A percentile compares a stretch with the other conserved stretches of the same genome.
Conservation (phyloP, 2,113 vertebrate species). For the Phalacrocorax aristotelis region DNA sequence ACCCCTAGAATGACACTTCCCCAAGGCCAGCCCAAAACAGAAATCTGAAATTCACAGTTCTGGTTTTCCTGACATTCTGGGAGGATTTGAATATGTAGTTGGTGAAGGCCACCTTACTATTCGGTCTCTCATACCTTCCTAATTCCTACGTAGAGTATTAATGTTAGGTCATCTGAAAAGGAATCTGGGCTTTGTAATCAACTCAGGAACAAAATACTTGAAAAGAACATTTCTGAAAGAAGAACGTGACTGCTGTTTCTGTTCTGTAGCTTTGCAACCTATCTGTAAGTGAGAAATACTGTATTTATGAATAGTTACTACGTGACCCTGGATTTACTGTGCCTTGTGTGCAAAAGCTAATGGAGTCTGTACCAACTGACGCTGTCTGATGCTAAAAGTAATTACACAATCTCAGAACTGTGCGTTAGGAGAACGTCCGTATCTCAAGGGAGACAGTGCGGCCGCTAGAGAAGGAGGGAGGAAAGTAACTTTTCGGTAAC, state of each 20-base stretch:
- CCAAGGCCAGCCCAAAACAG: not conserved
- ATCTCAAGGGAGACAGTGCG: not conserved
- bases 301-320: not conserved
- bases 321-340: not conserved
- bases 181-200: not conserved
- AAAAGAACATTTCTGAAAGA: not conserved
- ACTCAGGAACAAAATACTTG: not conserved
- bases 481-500: not conserved
- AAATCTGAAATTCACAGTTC: not conserved
- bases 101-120: not conserved
- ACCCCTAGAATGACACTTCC: not conserved
- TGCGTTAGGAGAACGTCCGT: not conserved
- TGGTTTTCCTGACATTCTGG: not conserved
- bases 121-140: not conserved
- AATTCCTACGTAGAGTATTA: not conserved
- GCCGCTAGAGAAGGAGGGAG: not conserved
- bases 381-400: not conserved
- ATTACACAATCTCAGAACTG: not conserved
- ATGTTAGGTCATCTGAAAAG: not conserved
- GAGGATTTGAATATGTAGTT: not conserved
- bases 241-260: not conserved
- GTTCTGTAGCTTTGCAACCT: not conserved
- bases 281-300: not conserved
- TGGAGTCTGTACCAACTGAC: not conserved
- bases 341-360: conserved; percentile 35